phyloP scores from a whole-genome alignment of 2,888 invertebrate genomes.

The Adelognathus sp. region DNA sequence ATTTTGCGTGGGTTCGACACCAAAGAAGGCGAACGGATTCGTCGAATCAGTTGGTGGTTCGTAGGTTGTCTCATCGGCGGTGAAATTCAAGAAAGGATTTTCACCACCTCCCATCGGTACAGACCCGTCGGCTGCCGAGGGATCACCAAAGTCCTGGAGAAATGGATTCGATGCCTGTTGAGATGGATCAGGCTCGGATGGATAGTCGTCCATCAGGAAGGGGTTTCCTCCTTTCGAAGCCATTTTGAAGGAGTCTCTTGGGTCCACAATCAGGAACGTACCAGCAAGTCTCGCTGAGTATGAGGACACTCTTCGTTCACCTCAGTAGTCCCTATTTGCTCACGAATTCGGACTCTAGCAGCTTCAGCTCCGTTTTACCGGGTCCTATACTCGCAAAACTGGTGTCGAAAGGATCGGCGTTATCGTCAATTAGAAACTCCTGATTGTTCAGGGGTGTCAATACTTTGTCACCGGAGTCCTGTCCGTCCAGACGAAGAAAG shows the following conservation, averaged over 20 bases:
- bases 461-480: slow-evolving; percentile 80
- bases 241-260: slow-evolving; percentile 81
- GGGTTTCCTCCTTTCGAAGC: slow-evolving; percentile 87
- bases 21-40: slow-evolving; percentile 80
- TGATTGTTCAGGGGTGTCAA: slow-evolving; percentile 79
- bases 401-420: slow-evolving; percentile 92
- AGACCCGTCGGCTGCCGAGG: slow-evolving; percentile 80
- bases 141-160: slow-evolving; percentile 81
- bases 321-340: slow-evolving; percentile 69
- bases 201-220: slow-evolving; percentile 88
- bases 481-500: slow-evolving; percentile 82
- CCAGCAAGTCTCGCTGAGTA: too few species aligned
- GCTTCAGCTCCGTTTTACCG: slow-evolving; percentile 89
- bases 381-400: slow-evolving; percentile 89
- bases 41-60: slow-evolving; percentile 74
- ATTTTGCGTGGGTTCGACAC: slow-evolving; percentile 64
- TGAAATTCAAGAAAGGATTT: slow-evolving; percentile 77
- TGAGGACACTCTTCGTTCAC: neutral
- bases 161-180: slow-evolving; percentile 86
- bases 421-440: slow-evolving; percentile 76
- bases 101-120: slow-evolving; percentile 85
- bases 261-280: too few species aligned
- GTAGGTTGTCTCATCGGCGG: slow-evolving; percentile 68
- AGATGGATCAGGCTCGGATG: slow-evolving; percentile 84
- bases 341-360: slow-evolving; percentile 89